Base-by-base conservation (phyloP, 2,888 invertebrate genomes). In the Epiblema foenella region DNA sequence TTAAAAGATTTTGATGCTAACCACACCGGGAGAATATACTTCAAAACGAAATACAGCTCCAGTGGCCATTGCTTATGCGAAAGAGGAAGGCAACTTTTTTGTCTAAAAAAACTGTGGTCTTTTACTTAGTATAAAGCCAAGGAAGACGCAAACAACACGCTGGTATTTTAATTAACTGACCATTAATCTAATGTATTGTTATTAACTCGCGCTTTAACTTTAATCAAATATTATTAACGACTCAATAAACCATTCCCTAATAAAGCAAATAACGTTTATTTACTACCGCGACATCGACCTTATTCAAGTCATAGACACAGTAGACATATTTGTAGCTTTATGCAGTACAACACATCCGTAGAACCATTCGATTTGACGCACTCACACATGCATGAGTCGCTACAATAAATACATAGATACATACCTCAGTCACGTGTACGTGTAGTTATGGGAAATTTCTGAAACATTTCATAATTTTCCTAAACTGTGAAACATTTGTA, bases 271-370 rank as follows among this genome's bases (percentile, higher is more conserved):
- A 70, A 42, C 65, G 52, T 59, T 49, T 18, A 57, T 52, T 65
- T 52, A 54, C 46, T 59, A 59, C 66, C 49, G 56, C 56, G 54
- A 66, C 66, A 60, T 51, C 66, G 71, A 56, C 71, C 66, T 67
- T 66, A 71, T 84, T 87, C 81, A 82, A 79, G 77, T 77, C 77
- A 77, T 54, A 64, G 33, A 63, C 33, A 33, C 33, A 33, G 29
- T 29, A 33, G 8, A 24, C 24, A 24, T 24, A 33, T n/a, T n/a
- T n/a, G n/a, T 33, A 33, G 33, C 3, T 33, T 8, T 5, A 33
- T 5, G 33, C 33, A 33, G 33, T 33, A 33, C 2, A 33, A 5
- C 33, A 33, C 2, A 2, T 33, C 9, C 33, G 9, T 33, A 33
- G 5, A 5, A 33, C 2, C 24, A 24, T 24, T 4, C 24, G 24